Evolutionary conservation across 2,113 vertebrate species (phyloP).

Genomic region (Oreochromis aureus): DNA sequence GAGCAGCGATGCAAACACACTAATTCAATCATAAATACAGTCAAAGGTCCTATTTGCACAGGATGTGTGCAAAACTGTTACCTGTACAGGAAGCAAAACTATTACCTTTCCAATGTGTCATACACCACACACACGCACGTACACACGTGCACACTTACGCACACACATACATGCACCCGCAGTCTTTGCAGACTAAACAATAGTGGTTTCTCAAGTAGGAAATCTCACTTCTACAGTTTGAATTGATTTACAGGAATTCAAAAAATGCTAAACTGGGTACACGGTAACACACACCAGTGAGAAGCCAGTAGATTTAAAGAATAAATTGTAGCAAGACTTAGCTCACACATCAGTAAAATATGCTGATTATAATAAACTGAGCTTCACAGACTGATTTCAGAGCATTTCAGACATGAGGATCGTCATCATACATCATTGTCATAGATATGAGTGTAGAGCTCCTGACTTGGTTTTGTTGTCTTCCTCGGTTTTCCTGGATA

Average conservation of each 20-base stretch:
- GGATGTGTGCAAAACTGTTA: not conserved
- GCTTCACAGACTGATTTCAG: not conserved
- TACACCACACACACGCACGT: not conserved
- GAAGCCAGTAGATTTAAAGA: not conserved
- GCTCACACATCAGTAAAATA: not conserved
- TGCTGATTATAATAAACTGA: not conserved
- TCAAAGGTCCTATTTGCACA: not conserved
- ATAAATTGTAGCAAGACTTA: not conserved
- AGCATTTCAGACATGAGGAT: not conserved
- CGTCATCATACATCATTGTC: not conserved
- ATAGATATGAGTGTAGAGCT: not conserved
- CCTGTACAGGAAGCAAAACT: not conserved
- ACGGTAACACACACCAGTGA: not conserved
- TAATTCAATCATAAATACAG: not conserved
- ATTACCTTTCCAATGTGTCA: not conserved
- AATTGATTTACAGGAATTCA: not conserved
- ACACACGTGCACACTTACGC: not conserved
- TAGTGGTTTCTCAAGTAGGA: not conserved
- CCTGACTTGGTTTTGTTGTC: not conserved
- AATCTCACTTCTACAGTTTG: not conserved
- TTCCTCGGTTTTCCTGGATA: not conserved
- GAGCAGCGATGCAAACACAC: not conserved
- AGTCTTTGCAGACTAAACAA: not conserved
- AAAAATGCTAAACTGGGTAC: not conserved
- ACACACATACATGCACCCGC: not conserved